Base-by-base conservation (phyloP, 2,888 invertebrate species). In the Chrysina gloriosa region DNA sequence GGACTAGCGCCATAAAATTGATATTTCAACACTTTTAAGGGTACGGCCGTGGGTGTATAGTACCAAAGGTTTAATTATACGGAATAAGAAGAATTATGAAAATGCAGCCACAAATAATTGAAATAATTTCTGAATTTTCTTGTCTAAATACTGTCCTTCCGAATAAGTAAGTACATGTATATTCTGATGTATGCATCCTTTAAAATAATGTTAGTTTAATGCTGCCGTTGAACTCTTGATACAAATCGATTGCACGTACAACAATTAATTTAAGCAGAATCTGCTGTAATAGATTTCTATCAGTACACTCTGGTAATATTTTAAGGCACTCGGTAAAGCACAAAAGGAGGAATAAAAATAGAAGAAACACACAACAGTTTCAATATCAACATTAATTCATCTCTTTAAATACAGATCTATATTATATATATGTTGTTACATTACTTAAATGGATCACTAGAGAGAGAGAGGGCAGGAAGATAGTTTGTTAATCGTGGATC, bases 401-500 rank as follows among this genome's bases (percentile, higher is more conserved):
- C 64, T 64, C 58, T 61, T 39, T 21, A 48, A 50, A 52, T 36
- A 64, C 50, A 52, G 52, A 52, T 64, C 64, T 52, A 50, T 64
- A 47, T 39, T 64, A 50, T 39, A 52, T 64, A 39, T 52, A 25
- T 64, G 50, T 52, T 52, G 47, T n/a, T 52, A 64, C 39, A 50
- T 64, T 64, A 64, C 52, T 64, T 64, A 50, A 36, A 36, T 42
- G 19, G 47, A 56, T 61, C 63, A 65, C 42, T 56, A 54, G n/a
- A 29, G 31, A 29, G 19, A 31, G 52, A 52, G 52, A 16, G 52
- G n/a, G n/a, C n/a, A 52, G 14, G 31, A 21, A 45, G 19, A 14
- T 23, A 29, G 29, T 45, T 19, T 21, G 31, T 58, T 65, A 67
- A 77, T 77, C 77, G 75, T 71, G 72, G 75, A 78, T 77, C 76